These are phyloP conservation scores for Drosophila equinoxialis DNA, from an alignment of 1,140 invertebrate species.

Conservation along the genomic window DNA sequence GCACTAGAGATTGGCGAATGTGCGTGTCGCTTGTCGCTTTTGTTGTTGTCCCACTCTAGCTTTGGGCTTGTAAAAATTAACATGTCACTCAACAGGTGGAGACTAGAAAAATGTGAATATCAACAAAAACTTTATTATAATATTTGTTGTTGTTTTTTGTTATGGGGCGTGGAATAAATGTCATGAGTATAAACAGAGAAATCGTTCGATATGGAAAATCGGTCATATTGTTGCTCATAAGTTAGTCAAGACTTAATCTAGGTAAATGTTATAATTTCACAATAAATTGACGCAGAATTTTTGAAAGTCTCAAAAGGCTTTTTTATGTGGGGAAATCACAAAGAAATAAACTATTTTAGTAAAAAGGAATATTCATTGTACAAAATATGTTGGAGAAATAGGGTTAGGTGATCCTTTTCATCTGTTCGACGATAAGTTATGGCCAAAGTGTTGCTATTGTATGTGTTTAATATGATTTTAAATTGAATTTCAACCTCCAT, in stretches of 20 bases:
- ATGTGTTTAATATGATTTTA: not conserved
- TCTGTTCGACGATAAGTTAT: not conserved
- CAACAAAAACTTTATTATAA: slow-evolving; percentile 18
- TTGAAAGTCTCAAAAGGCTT: too few relatives aligned
- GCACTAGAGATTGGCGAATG: slow-evolving; percentile 45
- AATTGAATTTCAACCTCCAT: slow-evolving; percentile 8
- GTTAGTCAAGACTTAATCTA: not conserved
- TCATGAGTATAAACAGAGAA: slow-evolving; percentile 6
- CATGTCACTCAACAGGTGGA: slow-evolving; percentile 61
- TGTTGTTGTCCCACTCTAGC: slow-evolving; percentile 56
- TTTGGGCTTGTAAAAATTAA: slow-evolving; percentile 59
- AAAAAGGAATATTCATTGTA: too few relatives aligned
- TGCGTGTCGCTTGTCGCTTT: slow-evolving; percentile 47
- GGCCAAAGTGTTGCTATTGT: not conserved
- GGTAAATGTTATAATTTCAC: not conserved
- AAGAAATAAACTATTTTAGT: too few relatives aligned
- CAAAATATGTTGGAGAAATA: too few relatives aligned
- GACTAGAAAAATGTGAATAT: slow-evolving; percentile 17
- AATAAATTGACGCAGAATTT: too few relatives aligned
- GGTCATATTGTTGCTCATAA: not conserved
- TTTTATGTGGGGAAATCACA: too few relatives aligned
- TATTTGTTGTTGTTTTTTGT: slow-evolving; percentile 18
- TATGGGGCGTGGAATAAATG: slow-evolving; percentile 46
- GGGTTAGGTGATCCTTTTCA: too few relatives aligned
- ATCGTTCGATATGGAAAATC: not conserved